Evolutionary conservation across 1,140 invertebrate species (phyloP), one percentile per base, ranked within the genome.

Genomic region (Drosophila orena): DNA sequence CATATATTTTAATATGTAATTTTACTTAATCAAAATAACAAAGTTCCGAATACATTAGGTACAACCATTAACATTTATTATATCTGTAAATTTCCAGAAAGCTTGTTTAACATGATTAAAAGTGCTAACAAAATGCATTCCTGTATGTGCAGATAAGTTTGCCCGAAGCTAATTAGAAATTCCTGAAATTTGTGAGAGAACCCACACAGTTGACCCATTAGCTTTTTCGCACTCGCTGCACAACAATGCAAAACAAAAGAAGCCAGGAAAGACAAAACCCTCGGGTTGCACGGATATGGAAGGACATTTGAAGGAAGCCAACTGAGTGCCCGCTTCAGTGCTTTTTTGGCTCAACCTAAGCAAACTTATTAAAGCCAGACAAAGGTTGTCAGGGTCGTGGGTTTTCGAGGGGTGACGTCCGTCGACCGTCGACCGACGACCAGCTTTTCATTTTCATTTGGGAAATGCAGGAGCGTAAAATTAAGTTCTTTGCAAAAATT

Each of bases 401-500:
- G 14, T 10, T 34, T 10, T 40, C 14, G 22, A 17, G 15, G 15
- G 17, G 58, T 4, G 3, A 14, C 34, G 44, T 27, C 17, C 17
- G n/a, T n/a, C n/a, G n/a, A n/a, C n/a, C n/a, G n/a, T n/a, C n/a
- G 17, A 17, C 17, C 17, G 2, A 17, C 34, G 44, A 22, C 15
- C 56, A 27, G 50, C 52, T 66, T 79, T 79, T 77, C 47, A 65
- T 66, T 79, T 79, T 77, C 47, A 65, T 65, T 70, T 69, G 49
- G 44, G 34, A 68, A 84, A 84, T 89, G 64, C 84, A 89, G 57
- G 64, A 79, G 84, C 84, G 84, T 89, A 88, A 88, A 88, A 89
- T 88, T 88, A 88, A 89, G 79, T 88, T 89, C 68, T 60, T 62
- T 54, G 62, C 46, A 10, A 50, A 49, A 74, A 74, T 77, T 50